These are phyloP conservation scores for Notarius quadriscutis DNA, from an alignment of 2,113 vertebrate species.

Conservation along the genomic window DNA sequence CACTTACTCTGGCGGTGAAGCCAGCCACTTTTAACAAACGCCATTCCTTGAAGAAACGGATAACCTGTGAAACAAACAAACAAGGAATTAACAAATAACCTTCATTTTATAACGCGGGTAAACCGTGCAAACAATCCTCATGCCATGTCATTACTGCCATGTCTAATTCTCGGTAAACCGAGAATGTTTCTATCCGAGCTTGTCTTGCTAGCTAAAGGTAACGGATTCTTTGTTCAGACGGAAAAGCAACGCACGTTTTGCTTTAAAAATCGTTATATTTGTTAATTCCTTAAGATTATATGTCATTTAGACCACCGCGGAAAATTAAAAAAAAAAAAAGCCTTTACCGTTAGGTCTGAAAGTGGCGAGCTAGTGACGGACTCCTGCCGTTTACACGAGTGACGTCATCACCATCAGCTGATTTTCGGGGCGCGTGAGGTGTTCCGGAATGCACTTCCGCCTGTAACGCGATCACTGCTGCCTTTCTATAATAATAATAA, in stretches of 20 bases:
- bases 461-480: not conserved
- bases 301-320: not conserved
- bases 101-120: not conserved
- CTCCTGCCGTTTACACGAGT: slow-evolving; percentile 2
- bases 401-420: slow-evolving; percentile 36
- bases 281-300: not conserved
- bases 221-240: not conserved
- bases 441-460: not conserved
- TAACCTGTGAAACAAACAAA: not conserved
- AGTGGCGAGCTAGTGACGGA: not conserved
- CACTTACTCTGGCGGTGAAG: slow-evolving; percentile 77
- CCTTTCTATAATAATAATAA: not conserved
- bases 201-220: not conserved
- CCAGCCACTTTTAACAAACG: slow-evolving; percentile 78
- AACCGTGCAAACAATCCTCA: not conserved
- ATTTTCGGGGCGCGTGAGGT: not conserved
- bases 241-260: not conserved
- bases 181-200: not conserved
- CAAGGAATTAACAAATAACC: not conserved
- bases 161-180: not conserved
- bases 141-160: not conserved
- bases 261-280: no score
- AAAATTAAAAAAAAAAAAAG: not conserved
- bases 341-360: not conserved
- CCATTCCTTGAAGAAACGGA: slow-evolving; percentile 59